Evolutionary conservation across 1,140 invertebrate species (phyloP).

Genomic region (Alviniconcha marisindica): DNA sequence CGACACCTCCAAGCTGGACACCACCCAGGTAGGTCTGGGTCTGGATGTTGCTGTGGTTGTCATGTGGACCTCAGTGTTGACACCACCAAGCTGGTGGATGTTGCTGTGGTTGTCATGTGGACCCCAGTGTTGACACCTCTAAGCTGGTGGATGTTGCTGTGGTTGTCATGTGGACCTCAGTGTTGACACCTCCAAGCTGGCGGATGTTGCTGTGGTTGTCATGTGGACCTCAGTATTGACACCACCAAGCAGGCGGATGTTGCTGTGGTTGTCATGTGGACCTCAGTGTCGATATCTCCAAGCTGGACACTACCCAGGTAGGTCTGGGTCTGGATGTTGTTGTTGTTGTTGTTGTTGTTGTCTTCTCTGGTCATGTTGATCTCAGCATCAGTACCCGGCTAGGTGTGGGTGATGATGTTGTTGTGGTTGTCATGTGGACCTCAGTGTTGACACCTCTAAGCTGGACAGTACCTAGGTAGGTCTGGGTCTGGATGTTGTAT

Average conservation of each 20-base stretch:
- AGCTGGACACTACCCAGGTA: slow-evolving; percentile 50
- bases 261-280: slow-evolving; percentile 62
- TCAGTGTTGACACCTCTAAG: too few relatives aligned
- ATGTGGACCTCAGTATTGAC: neutral
- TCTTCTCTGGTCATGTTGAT: neutral
- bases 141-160: slow-evolving; percentile 34
- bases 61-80: neutral
- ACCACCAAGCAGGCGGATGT: neutral
- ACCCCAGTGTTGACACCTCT: neutral
- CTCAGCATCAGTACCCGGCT: neutral
- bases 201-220: slow-evolving; percentile 51
- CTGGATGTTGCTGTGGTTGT: neutral
- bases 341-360: neutral
- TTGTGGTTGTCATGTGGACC: too few relatives aligned
- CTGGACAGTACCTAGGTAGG: too few relatives aligned
- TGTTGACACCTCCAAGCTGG: too few relatives aligned
- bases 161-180: slow-evolving; percentile 47
- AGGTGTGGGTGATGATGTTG: neutral
- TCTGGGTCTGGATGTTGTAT: neutral
- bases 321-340: slow-evolving; percentile 40
- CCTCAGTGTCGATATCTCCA: slow-evolving; percentile 59
- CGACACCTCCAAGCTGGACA: neutral
- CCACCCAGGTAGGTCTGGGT: slow-evolving; percentile 4
- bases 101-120: slow-evolving; percentile 56
- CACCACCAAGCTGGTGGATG: too few relatives aligned